phyloP scores from a whole-genome alignment of 2,113 vertebrate species.

The Podarcis muralis region DNA sequence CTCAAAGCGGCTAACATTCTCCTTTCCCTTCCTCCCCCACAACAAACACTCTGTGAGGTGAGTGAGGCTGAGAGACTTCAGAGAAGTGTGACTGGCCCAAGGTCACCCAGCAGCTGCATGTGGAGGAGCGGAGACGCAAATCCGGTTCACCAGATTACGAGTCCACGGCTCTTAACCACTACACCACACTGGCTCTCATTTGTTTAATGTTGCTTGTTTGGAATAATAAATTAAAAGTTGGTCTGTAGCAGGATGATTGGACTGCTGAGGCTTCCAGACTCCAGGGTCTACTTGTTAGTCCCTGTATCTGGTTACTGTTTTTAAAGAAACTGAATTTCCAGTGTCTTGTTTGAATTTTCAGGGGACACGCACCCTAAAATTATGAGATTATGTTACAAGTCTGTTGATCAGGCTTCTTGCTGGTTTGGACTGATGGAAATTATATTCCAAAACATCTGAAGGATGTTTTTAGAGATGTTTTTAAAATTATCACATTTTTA shows the following conservation, averaged over 20 bases:
- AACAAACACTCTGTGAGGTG: too few relatives aligned
- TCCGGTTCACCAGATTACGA: too few relatives aligned
- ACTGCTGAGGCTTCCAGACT: neutral
- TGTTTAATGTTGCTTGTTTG: neutral
- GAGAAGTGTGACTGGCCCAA: too few relatives aligned
- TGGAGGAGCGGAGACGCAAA: too few relatives aligned
- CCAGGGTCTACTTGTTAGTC: neutral
- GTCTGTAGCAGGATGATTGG: neutral
- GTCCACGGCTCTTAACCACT: too few relatives aligned
- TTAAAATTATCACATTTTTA: neutral
- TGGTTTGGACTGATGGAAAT: neutral
- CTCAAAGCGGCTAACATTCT: too few relatives aligned
- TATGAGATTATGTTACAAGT: neutral
- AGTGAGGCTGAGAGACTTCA: too few relatives aligned
- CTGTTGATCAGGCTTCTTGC: neutral
- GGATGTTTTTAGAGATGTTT: neutral
- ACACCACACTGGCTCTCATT: rapidly evolving
- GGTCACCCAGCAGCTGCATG: too few relatives aligned
- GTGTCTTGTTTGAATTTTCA: too few relatives aligned
- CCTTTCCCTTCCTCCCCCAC: too few relatives aligned
- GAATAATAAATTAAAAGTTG: neutral
- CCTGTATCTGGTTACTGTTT: neutral
- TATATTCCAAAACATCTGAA: too few relatives aligned
- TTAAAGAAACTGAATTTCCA: neutral
- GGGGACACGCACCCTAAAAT: neutral